Evolutionary conservation across 2,797 vertebrate genomes (phyloP), one percentile per base, ranked within the genome.

Genomic region (Dallia pectoralis): DNA sequence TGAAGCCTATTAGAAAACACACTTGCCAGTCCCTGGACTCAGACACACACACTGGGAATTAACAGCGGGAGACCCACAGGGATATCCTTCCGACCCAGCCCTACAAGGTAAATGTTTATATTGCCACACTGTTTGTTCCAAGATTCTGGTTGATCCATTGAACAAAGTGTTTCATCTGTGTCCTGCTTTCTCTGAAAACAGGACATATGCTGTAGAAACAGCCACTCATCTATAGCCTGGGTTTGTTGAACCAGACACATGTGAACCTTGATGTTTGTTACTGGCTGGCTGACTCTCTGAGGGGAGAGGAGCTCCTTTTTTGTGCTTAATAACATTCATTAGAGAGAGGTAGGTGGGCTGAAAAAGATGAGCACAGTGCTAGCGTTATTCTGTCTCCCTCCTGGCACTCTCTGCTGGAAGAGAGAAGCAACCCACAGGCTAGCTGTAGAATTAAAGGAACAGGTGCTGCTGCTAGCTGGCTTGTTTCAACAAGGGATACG

Each of bases 1-100:
- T 92, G 80, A 69, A 86, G 82, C 86, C 78, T 69, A 80, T 85
- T 72, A 80, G 40, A 85, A 83, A 77, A 40, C 29, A 53, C 29
- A 56, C 33, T n/a, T 48, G 8, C 68, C 48, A 64, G 66, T 72
- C 75, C 74, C 47, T 16, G 73, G 76, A 67, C n/a, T 44, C 71
- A 44, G 40, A 44, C 40, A 44, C 40, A 81, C 82, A 69, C 70
- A 67, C 72, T 67, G 14, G 62, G 30, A 64, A 64, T 64, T 33
- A 30, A 30, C 14, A 63, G 32, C 32, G 36, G 53, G 33, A 51
- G 44, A 74, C 27, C 29, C 36, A 70, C 49, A 70, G 67, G 48
- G 22, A 68, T 25, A n/a, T 25, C 56, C 72, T 59, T 22, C 25
- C 62, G 68, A 19, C 71, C 47, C 61, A 27, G 29, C 71, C 62